Base-by-base conservation (phyloP, 2,888 invertebrate species). In the Melitaea athalia region DNA sequence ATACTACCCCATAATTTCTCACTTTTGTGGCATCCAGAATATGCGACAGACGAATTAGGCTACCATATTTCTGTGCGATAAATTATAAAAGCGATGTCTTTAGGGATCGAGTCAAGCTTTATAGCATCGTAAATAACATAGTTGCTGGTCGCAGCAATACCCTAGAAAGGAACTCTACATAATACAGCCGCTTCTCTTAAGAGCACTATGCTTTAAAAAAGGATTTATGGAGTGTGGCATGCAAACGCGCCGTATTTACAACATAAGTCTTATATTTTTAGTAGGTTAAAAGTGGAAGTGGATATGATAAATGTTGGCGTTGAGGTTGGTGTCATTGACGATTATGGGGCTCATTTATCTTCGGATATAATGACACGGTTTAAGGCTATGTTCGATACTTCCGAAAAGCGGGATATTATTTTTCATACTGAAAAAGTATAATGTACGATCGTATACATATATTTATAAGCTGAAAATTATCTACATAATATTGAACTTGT, bases 41-140 rank as follows among this genome's bases (percentile, higher is more conserved):
- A 85, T 86, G 86, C 79, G 81, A 77, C 76, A 77, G 80, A 83
- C 81, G 85, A 89, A 89, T 89, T 89, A 86, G 84, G 84, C 81
- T 77, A 81, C 81, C 83, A 87, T 87, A 89, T 88, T 88, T 86
- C 82, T 84, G 75, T 73, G 79, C 80, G 81, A 86, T 90, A 89
- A 88, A 86, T 90, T 88, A 86, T 85, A 84, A 85, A 85, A 86
- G 84, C 84, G 84, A 85, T 84, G 85, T 85, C 84, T 83, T 83
- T 80, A 70, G 81, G 84, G 83, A 81, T 82, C 79, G 86, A 80
- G 77, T 79, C 69, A 80, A 75, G 78, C 80, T 80, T 82, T 82
- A 83, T 81, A 79, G 80, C 77, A 68, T 79, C 79, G 79, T 86
- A 85, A 85, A 85, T 85, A 83, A 83, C 79, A 76, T 75, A 77